Base-by-base conservation (phyloP, 2,113 vertebrate species). In the Oxyura jamaicensis region DNA sequence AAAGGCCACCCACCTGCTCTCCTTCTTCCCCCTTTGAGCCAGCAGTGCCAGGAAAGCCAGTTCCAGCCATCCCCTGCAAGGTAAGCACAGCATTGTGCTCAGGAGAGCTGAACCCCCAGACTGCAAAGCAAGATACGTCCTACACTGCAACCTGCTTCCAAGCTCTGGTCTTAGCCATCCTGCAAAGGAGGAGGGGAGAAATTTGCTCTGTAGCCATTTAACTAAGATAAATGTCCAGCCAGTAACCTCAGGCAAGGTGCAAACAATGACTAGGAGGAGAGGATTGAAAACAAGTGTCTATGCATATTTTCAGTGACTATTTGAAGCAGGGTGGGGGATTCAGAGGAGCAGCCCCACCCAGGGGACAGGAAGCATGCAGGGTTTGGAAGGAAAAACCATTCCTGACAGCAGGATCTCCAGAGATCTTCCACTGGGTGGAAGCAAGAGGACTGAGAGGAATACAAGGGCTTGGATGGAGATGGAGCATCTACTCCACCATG, bases 11-110 rank as follows among this genome's bases (percentile, higher is more conserved):
- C 83, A 99, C 98, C 98, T 98, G 98, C 87, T 98, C 95, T 95
- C 99, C 98, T 50, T 93, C 82, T 33, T 97, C 95, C 39, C 98
- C 98, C 56, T 95, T 98, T 22, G 56, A 28, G 25, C 98, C 98
- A 76, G 97, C 97, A 42, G 96, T 26, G 77, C 98, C 98, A 15
- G 98, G 98, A 83, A 98, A 89, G 21, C 98, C 98, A 33, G 97
- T 86, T 46, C 98, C 98, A n/a, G 97, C 93, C 62, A 97, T 93
- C 23, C 99, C 98, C 98, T 99, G 93, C 21, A 69, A 96, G 88
- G 73, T 3, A 95, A 85, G 13, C 19, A 59, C n/a, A 72, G 26
- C 5, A 44, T 16, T 50, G 63, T 36, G 25, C 67, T 83, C 31
- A 36, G n/a, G 44, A 73, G 72, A 83, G 7, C 23, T 1, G 11